Conservation (phyloP, 2,888 invertebrate species). For the Smittia sp. region DNA sequence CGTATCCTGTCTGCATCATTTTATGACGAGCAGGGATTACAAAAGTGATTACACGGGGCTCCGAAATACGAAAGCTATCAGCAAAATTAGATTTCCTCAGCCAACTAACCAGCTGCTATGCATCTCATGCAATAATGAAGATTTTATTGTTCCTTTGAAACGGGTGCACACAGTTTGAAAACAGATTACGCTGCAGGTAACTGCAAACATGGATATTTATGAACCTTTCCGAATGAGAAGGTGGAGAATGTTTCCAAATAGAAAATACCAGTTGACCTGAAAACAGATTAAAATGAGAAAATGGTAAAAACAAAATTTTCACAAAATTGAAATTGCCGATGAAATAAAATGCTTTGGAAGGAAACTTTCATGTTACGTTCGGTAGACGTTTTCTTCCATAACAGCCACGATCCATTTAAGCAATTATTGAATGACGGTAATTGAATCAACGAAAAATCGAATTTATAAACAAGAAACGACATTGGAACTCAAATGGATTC, state of each 20-base stretch:
- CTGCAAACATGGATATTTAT: too few species aligned
- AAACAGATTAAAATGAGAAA: slow-evolving; percentile 18
- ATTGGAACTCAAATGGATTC: slow-evolving; percentile 49
- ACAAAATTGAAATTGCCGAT: slow-evolving; percentile 25
- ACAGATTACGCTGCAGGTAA: background rate
- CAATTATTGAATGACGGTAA: slow-evolving; percentile 32
- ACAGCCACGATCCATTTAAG: slow-evolving; percentile 44
- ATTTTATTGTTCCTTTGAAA: background rate
- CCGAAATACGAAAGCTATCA: background rate
- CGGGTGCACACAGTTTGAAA: background rate
- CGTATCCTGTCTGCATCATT: background rate
- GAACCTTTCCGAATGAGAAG: slow-evolving; percentile 48
- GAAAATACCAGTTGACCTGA: slow-evolving; percentile 48
- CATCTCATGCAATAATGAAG: background rate
- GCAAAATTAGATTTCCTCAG: background rate
- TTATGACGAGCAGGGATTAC: background rate
- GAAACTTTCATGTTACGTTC: slow-evolving; percentile 45
- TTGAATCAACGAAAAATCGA: slow-evolving; percentile 44
- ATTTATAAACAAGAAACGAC: slow-evolving; percentile 49
- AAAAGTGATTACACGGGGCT: background rate
- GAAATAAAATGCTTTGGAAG: background rate
- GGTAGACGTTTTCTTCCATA: slow-evolving; percentile 50
- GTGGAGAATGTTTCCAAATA: slow-evolving; percentile 49
- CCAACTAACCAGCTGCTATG: background rate
- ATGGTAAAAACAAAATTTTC: background rate